These are phyloP conservation scores for Leptopilina drosophilae DNA, from an alignment of 2,888 invertebrate genomes.

Conservation along the genomic window DNA sequence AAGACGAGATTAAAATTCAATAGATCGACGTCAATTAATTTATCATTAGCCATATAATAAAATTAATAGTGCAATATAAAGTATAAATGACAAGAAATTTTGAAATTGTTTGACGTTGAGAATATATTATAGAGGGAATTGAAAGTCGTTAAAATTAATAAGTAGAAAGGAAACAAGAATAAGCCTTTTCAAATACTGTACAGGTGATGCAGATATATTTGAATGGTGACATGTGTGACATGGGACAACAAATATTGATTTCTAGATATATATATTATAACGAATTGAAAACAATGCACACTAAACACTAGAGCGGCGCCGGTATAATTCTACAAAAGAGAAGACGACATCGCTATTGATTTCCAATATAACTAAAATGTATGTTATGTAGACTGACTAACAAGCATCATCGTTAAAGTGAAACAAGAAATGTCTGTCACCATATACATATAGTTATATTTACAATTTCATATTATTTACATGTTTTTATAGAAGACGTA, in stretches of 20 bases:
- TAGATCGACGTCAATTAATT: too few relatives aligned
- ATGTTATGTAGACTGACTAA: conserved; percentile 44
- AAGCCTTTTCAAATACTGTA: background rate
- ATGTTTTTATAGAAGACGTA: background rate
- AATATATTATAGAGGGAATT: background rate
- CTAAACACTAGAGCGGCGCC: conserved; percentile 23
- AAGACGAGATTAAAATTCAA: too few relatives aligned
- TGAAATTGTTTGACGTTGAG: background rate
- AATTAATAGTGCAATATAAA: too few relatives aligned
- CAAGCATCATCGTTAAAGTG: conserved; percentile 52
- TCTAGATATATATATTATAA: conserved; percentile 26
- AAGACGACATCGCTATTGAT: conserved; percentile 52
- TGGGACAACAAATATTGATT: conserved; percentile 30
- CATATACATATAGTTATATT: too few relatives aligned
- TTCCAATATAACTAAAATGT: conserved; percentile 51
- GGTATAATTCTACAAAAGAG: conserved; percentile 25
- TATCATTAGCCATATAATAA: too few relatives aligned
- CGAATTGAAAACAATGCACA: conserved; percentile 22
- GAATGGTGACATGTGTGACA: conserved; percentile 43
- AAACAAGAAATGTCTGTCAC: conserved; percentile 5
- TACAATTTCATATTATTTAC: too few relatives aligned
- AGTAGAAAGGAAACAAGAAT: background rate
- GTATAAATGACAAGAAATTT: too few relatives aligned
- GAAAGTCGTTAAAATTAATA: background rate
- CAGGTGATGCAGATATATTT: background rate